phyloP scores from a whole-genome alignment of 37 sponge, comb jelly and placozoan species.

The Ianthella basta region DNA sequence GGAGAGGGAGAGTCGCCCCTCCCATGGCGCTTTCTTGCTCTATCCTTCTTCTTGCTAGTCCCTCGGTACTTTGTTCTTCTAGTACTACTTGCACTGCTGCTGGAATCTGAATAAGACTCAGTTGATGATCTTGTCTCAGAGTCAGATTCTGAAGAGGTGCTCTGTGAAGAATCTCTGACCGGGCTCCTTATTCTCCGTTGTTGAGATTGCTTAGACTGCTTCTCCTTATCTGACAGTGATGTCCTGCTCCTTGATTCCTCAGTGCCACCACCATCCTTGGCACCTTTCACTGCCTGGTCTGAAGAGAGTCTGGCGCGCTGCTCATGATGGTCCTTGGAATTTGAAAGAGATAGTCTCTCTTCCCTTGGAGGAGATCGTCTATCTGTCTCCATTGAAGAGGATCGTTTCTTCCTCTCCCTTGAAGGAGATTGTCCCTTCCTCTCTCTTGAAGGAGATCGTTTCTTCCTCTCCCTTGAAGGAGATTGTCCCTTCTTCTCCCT shows the following conservation, averaged over 20 bases:
- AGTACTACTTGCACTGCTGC: not conserved
- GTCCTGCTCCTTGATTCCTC: too few relatives aligned
- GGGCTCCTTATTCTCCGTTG: too few relatives aligned
- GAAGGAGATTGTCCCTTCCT: not conserved
- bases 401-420: slow-evolving; percentile 3
- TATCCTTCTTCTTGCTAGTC: not conserved
- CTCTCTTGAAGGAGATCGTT: slow-evolving; percentile 2
- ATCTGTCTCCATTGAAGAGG: not conserved
- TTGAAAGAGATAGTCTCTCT: not conserved
- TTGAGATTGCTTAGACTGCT: too few relatives aligned
- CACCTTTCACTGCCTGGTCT: not conserved
- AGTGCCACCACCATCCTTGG: too few relatives aligned
- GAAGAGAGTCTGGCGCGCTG: not conserved
- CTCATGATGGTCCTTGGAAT: not conserved
- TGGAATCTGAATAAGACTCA: not conserved
- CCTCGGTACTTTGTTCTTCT: not conserved
- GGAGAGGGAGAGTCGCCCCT: not conserved
- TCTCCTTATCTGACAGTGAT: too few relatives aligned
- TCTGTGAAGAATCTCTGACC: too few relatives aligned
- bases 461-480: not conserved
- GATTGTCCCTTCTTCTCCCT: not conserved
- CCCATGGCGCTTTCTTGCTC: not conserved
- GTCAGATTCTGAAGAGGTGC: not conserved
- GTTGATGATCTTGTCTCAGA: not conserved
- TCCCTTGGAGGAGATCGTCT: not conserved